phyloP scores from a whole-genome alignment of 2,797 vertebrate species.

The Heteromormyrus szaboi region DNA sequence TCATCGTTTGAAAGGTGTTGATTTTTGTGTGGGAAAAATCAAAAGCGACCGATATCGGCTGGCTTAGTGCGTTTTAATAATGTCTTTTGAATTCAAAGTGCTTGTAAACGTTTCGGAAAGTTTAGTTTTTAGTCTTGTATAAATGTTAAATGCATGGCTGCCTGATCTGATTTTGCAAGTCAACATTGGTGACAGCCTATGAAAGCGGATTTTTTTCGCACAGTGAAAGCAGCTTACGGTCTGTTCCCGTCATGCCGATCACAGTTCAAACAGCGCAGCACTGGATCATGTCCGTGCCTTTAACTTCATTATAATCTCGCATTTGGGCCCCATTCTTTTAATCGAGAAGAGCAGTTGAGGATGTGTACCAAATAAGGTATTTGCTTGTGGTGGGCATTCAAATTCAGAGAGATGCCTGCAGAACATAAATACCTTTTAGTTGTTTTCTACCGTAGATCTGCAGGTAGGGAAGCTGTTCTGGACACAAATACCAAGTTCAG shows the following conservation, averaged over 20 bases:
- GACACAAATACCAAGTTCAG: not conserved
- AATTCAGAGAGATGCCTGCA: not conserved
- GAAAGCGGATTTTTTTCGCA: not conserved
- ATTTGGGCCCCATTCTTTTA: not conserved
- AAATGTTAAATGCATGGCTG: not conserved
- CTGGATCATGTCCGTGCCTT: not conserved
- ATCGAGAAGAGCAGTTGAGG: not conserved
- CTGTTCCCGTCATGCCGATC: not conserved
- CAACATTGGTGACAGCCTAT: not conserved
- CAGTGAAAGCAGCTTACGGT: not conserved
- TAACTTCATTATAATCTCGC: not conserved
- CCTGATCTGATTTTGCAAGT: not conserved
- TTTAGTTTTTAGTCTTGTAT: not conserved
- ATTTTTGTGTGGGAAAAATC: not conserved
- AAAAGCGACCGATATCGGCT: not conserved
- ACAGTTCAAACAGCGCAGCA: not conserved
- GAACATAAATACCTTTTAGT: not conserved
- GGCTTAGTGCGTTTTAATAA: not conserved
- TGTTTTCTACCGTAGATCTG: not conserved
- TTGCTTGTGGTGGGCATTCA: not conserved
- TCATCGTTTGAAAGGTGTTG: not conserved
- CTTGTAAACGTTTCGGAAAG: not conserved
- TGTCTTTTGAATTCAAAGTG: not conserved
- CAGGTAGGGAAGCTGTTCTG: not conserved
- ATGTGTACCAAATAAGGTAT: not conserved